A percentile compares a stretch with the other conserved stretches of the same genome.
These are phyloP conservation scores for Catharus minimus DNA, from an alignment of 2,113 vertebrate genomes.

Conservation along the genomic window DNA sequence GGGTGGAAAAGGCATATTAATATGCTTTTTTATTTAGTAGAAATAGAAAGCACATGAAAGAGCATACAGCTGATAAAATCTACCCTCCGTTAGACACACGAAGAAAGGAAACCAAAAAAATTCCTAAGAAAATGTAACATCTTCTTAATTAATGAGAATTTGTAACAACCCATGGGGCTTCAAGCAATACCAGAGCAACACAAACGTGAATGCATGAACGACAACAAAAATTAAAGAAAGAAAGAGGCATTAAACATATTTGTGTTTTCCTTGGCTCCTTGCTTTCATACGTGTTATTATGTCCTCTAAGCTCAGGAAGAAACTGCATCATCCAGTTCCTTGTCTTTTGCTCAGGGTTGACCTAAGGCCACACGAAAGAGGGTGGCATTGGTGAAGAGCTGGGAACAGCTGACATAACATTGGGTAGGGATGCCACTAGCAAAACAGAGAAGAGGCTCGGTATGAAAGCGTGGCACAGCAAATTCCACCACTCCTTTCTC, in stretches of 20 bases:
- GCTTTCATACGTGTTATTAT: background rate
- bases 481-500: slow-evolving; percentile 46
- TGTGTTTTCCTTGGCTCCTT: background rate
- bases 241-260: background rate
- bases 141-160: background rate
- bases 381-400: background rate
- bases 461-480: slow-evolving; percentile 11
- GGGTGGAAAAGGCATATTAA: background rate
- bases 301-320: background rate
- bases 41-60: background rate
- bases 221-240: background rate
- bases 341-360: background rate
- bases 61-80: background rate
- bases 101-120: background rate
- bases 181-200: background rate
- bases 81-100: background rate
- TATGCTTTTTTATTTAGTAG: background rate
- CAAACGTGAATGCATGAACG: background rate
- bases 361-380: background rate
- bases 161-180: background rate
- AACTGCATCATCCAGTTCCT: background rate
- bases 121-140: background rate
- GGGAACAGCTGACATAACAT: slow-evolving; percentile 9
- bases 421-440: background rate
- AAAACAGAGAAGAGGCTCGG: background rate